A percentile compares a stretch with the other conserved stretches of the same genome.
Conservation (phyloP, 1,140 invertebrate genomes). For the Chironomus tepperi region DNA sequence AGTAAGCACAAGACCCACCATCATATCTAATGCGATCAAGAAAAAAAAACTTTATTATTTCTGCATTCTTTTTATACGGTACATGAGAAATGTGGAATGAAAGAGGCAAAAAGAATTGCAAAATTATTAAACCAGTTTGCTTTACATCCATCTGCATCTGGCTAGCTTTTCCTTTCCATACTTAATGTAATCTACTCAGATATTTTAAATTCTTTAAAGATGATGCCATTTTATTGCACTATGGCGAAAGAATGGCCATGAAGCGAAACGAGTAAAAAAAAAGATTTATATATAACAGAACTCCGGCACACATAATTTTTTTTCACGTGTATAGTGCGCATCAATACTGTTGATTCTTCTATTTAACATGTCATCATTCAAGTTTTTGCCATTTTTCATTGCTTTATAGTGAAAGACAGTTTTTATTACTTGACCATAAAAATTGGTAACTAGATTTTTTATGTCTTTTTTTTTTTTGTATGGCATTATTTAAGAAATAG, state of each 20-base stretch:
- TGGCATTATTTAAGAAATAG: too few relatives aligned
- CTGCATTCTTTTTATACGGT: too few relatives aligned
- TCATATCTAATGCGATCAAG: neutral
- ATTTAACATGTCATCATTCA: neutral
- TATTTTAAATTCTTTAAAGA: neutral
- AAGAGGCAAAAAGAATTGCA: neutral
- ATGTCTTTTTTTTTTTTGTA: too few relatives aligned
- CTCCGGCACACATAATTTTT: neutral
- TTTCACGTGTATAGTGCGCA: neutral
- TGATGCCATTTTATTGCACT: neutral
- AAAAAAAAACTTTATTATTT: neutral
- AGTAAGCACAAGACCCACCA: neutral
- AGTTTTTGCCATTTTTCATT: too few relatives aligned
- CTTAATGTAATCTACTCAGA: neutral
- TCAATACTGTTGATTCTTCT: neutral
- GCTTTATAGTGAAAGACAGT: too few relatives aligned
- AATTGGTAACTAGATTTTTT: too few relatives aligned
- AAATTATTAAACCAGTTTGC: conserved; percentile 7
- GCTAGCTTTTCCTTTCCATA: neutral
- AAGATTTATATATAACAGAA: neutral
- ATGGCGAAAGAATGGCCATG: neutral
- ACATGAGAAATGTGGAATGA: too few relatives aligned
- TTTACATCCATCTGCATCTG: neutral
- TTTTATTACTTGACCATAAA: too few relatives aligned
- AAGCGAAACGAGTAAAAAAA: neutral